These are phyloP conservation scores for Sprattus sprattus DNA, from an alignment of 2,113 vertebrate genomes.

Conservation along the genomic window DNA sequence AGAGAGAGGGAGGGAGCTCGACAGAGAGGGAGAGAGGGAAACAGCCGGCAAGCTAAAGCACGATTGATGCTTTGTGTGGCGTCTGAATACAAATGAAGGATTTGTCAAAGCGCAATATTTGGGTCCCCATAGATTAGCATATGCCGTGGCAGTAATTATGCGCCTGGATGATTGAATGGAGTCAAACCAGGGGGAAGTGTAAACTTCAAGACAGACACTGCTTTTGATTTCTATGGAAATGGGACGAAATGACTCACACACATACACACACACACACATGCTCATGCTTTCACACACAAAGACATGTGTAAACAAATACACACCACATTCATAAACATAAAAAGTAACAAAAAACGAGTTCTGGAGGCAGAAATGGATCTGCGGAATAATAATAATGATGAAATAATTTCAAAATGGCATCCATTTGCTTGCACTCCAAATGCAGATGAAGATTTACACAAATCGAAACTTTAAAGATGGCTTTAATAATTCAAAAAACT, in stretches of 20 bases:
- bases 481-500: not conserved
- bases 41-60: constrained; percentile 66
- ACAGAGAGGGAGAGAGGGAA: constrained; percentile 38
- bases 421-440: not conserved
- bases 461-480: not conserved
- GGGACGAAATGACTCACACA: constrained; percentile 53
- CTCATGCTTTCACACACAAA: constrained; percentile 19
- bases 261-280: constrained; percentile 30
- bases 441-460: not conserved
- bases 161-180: constrained; percentile 77
- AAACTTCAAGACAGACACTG: constrained; percentile 64
- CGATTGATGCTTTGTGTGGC: constrained; percentile 76
- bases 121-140: constrained; percentile 76
- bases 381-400: not conserved
- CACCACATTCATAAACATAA: constrained; percentile 21
- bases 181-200: constrained; percentile 73
- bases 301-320: constrained; percentile 20
- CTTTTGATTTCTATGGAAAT: constrained; percentile 73
- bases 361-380: not conserved
- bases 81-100: constrained; percentile 78
- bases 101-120: constrained; percentile 80
- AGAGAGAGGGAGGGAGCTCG: not conserved
- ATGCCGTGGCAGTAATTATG: constrained; percentile 74
- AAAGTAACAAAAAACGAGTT: not conserved
- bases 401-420: not conserved